Base-by-base conservation (phyloP, 2,113 vertebrate genomes). In the Grantiella picta region DNA sequence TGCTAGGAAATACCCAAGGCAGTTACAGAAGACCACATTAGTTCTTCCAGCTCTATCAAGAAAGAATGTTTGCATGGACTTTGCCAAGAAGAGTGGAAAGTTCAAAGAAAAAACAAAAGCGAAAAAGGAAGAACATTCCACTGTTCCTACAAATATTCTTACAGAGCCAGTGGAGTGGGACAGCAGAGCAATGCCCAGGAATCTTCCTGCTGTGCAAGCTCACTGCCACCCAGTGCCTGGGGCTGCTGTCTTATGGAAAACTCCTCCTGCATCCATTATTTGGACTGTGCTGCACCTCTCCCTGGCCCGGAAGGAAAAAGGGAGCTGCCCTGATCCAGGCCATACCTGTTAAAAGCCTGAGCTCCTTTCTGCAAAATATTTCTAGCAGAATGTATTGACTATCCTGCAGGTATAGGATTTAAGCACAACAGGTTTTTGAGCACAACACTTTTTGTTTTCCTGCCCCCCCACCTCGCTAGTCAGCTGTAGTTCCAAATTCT, bases 401-500 rank as follows among this genome's bases (percentile, higher is more conserved):
- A 33, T 19, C 31, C n/a, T 33, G 21, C 47, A 86, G 17, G 21
- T 38, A 9, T 0, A 52, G 38, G 36, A 38, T 19, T 35, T 29
- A 11, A 9, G 36, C 82, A 40, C 13, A 56, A 20, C 7, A 23
- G 36, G 36, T 38, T 38, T 19, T 35, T 29, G 12, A 9, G n/a
- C 82, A 40, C 13, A 56, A 20, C 6, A 25, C 2, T 19, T 40
- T n/a, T 53, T 33, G 52, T 64, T 52, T 29, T 33, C 45, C 78
- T 86, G 33, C 2, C 10, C 22, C 22, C 19, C 3, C 1, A 1
- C 33, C 17, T 45, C 3, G 0, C 28, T 38, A 2, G 10, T 75
- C 36, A 29, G 19, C 19, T 57, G 50, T 19, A 27, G 38, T 38
- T 47, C 57, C 36, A 72, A 28, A 17, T 28, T 12, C 40, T 57